Evolutionary conservation across 2,797 vertebrate genomes (phyloP), one percentile per base, ranked within the genome.

Genomic region (Enteromius anoplus): DNA sequence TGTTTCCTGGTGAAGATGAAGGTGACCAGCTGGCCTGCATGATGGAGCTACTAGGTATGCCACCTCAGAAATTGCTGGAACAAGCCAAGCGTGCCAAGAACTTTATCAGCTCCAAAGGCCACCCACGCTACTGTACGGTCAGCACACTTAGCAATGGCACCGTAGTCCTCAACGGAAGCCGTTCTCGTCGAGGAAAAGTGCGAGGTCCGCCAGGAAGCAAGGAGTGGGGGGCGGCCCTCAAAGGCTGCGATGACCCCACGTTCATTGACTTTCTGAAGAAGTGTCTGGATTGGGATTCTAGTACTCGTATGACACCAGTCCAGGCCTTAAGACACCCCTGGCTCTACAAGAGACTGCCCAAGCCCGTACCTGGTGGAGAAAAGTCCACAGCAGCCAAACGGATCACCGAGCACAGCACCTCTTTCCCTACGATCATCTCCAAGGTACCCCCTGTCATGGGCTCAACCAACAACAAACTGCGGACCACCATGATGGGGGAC

Each of bases 1-100:
- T 99, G 82, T 99, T 99, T 85, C 98, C 98, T 0, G 98, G 98
- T 0, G 97, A 99, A 90, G 98, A 99, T 3, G 98, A 99, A 91
- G 96, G 95, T 6, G 98, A 99, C 91, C 98, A 99, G 55, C 90
- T 99, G 91, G 98, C 98, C 84, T 99, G 98, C 0, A 97, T 98
- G 92, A 99, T 99, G 95, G 98, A 99, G 88, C 94, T 99, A 4
- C 93, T 98, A n/a, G 98, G 97, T 11, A 96, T 97, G 94, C 97
- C 97, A 0, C 96, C 97, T 0, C 94, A 96, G 87, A 98, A 97
- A 92, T 94, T 99, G 29, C 89, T 99, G 90, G 97, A 99, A 73
- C 97, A 97, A 85, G 96, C 96, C 89, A 99, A 98, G 70, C 92
- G 98, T 86, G 95, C 96, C 90, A 99, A 98, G 94, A 97, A 98